Base-by-base conservation (phyloP, 1,140 invertebrate species). In the Eulimnadia texana region DNA sequence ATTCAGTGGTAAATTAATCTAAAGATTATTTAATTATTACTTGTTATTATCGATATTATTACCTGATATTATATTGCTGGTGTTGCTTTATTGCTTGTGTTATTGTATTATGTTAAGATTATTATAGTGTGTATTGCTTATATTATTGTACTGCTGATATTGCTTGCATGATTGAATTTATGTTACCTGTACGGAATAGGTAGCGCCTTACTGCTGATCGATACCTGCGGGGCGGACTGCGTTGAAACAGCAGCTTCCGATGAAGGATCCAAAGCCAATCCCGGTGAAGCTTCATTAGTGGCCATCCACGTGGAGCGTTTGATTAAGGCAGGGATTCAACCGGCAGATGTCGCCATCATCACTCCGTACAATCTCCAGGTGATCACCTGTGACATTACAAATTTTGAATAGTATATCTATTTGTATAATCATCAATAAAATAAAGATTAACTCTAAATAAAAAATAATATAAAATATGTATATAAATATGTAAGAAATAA, bases 311-410 rank as follows among this genome's bases (percentile, higher is more conserved):
- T 80, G 9, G 66, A 74, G 27, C 66, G 71, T 10, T 68, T 83
- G 10, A 68, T 80, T 16, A 65, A 71, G 24, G 55, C 66, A 64
- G 79, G 79, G 13, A 50, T 82, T 2, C 64, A 68, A n/a, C 68
- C 74, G 22, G 67, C 71, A 57, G 73, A 77, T 59, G 77, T 82
- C 61, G 80, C 78, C 33, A 73, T 82, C n/a, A 81, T 82, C 63
- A 76, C 79, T 20, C 80, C 80, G 0, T 82, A 82, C 66, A 76
- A 77, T 63, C 68, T 78, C 59, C 80, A 82, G 72, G 78, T 78
- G 64, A 66, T 68, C 64, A 64, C n/a, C n/a, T 68, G 2, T 64
- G 54, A 53, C 51, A 11, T 13, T 20, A 52, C 13, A 52, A 3
- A 68, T 33, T 28, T 51, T 49, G 6, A 60, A n/a, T 13, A 54